A percentile compares a stretch with the other conserved stretches of the same genome.
Evolutionary conservation across 2,888 invertebrate genomes (phyloP).

Genomic region (Heterodera filipjevi): DNA sequence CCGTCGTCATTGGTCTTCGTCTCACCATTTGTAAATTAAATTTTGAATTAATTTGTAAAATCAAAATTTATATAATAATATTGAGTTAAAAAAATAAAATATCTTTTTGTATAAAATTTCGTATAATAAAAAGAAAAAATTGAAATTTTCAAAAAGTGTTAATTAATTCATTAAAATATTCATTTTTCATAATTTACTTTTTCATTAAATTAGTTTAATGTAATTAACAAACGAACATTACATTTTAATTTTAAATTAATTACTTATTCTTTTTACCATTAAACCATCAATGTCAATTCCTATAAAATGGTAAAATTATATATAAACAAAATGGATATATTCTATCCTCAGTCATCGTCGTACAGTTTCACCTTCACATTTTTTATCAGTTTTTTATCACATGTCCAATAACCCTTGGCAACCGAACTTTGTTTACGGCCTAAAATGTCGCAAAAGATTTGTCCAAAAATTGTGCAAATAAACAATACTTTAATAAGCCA

Average conservation of each 20-base stretch:
- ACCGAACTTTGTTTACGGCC: constrained; percentile 48
- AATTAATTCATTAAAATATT: too few species aligned
- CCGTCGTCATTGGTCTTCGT: constrained; percentile 38
- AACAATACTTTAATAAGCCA: not conserved
- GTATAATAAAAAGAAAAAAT: not conserved
- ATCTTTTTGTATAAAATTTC: too few species aligned
- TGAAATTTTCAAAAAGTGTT: not conserved
- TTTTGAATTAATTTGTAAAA: not conserved
- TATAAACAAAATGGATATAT: too few species aligned
- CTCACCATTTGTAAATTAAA: not conserved
- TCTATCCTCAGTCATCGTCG: constrained; percentile 46
- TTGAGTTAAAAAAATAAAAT: not conserved
- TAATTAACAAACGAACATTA: too few species aligned
- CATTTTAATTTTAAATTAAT: too few species aligned
- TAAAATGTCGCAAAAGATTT: constrained; percentile 7
- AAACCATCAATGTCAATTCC: constrained; percentile 44
- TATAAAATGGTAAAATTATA: not conserved
- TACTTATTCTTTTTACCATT: constrained; percentile 23
- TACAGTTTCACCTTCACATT: constrained; percentile 50
- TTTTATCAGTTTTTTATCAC: constrained; percentile 47
- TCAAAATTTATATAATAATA: not conserved
- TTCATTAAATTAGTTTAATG: too few species aligned
- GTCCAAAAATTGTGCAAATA: not conserved
- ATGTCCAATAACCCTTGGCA: constrained; percentile 38
- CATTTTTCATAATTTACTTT: too few species aligned